phyloP scores from a whole-genome alignment of 2,888 invertebrate species.

The Ferrisia virgata region DNA sequence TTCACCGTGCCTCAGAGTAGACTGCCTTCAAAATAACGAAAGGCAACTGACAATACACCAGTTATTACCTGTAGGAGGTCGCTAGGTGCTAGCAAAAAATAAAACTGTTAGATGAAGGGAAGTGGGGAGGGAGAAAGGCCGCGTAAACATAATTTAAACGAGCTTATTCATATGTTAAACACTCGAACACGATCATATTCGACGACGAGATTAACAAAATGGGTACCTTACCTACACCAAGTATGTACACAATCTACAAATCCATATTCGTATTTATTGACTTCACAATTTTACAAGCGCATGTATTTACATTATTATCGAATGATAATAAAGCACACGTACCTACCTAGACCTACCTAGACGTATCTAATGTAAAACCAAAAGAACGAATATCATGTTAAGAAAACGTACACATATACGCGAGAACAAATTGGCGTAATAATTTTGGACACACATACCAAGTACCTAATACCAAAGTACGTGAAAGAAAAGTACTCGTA shows the following conservation, averaged over 20 bases:
- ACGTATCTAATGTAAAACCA: too few relatives aligned
- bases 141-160: background rate
- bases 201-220: background rate
- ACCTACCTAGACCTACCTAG: too few relatives aligned
- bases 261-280: background rate
- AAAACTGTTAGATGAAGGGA: too few relatives aligned
- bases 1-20: background rate
- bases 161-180: background rate
- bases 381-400: background rate
- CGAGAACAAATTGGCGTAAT: background rate
- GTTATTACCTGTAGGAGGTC: background rate
- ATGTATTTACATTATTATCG: background rate
- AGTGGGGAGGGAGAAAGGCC: too few relatives aligned
- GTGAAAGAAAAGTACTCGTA: too few relatives aligned
- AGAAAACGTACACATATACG: background rate
- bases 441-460: background rate
- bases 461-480: too few relatives aligned
- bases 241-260: too few relatives aligned
- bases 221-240: background rate
- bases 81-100: background rate
- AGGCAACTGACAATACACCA: background rate
- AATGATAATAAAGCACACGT: background rate
- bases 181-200: too few relatives aligned
- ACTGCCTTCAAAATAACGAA: background rate
- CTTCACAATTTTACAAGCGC: too few relatives aligned